Evolutionary conservation across 1,140 invertebrate species (phyloP).

Genomic region (Spodoptera litura): DNA sequence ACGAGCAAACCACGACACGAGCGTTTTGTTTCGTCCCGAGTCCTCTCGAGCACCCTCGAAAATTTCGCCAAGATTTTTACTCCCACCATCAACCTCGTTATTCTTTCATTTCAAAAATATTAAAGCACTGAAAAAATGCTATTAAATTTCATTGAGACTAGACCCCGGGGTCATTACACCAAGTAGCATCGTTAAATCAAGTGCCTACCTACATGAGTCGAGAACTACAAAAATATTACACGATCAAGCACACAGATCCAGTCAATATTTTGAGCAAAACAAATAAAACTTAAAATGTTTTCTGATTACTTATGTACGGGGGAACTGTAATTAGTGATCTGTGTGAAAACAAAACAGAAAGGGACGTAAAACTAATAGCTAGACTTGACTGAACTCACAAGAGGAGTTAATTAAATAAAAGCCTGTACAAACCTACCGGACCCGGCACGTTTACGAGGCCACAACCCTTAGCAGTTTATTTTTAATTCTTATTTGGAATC

Average conservation of each 20-base stretch:
- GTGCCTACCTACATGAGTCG: conserved; percentile 2
- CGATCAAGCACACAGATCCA: not conserved
- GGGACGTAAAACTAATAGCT: conserved; percentile 28
- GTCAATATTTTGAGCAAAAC: not conserved
- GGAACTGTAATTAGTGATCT: not conserved
- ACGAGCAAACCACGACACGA: conserved; percentile 32
- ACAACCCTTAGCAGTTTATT: conserved; percentile 52
- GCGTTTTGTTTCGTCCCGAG: conserved; percentile 27
- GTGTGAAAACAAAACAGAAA: conserved; percentile 25
- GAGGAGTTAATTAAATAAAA: conserved; percentile 46
- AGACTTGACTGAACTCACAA: conserved; percentile 42
- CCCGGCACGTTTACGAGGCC: conserved; percentile 39
- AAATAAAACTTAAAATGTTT: conserved; percentile 1
- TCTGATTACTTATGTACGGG: not conserved
- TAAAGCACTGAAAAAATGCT: conserved; percentile 12
- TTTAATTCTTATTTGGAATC: conserved; percentile 62
- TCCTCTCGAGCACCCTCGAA: conserved; percentile 59
- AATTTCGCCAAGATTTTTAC: conserved; percentile 58
- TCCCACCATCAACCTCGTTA: conserved; percentile 45
- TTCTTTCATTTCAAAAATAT: conserved; percentile 39
- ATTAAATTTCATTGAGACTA: conserved; percentile 25
- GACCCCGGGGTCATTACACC: conserved; percentile 14
- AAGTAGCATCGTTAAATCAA: conserved; percentile 6
- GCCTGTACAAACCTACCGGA: conserved; percentile 35
- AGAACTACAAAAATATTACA: not conserved